Conservation (phyloP, 2,113 vertebrate species). For the Butorides virescens region DNA sequence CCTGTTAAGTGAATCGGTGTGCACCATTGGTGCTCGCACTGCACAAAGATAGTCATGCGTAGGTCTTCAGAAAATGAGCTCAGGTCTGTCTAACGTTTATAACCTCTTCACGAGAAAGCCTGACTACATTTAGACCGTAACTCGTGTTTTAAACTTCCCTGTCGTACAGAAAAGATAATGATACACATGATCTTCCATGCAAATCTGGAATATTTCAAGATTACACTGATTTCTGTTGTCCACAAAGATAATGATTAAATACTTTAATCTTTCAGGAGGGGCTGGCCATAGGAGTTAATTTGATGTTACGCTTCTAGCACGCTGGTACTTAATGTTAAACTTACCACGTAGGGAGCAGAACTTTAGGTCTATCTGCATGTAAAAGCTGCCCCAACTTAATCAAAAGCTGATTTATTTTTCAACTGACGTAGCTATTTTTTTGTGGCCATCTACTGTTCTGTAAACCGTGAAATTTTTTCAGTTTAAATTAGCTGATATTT, state of each 20-base stretch:
- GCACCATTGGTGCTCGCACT: neutral
- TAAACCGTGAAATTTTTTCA: neutral
- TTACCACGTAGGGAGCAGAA: neutral
- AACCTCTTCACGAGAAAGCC: neutral
- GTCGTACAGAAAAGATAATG: neutral
- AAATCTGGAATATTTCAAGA: neutral
- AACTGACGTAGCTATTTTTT: neutral
- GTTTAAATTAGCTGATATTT: neutral
- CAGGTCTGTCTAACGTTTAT: neutral
- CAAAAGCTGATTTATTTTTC: neutral
- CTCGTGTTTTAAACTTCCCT: neutral
- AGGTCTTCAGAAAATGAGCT: neutral
- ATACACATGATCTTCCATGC: neutral
- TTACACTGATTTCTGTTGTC: neutral
- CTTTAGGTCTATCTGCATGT: neutral
- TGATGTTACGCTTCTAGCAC: neutral
- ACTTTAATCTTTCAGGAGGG: neutral
- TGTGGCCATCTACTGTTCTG: neutral
- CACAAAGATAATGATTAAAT: neutral
- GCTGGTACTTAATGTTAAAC: neutral
- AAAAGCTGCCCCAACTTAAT: neutral
- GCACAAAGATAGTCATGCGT: neutral
- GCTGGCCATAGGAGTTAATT: neutral
- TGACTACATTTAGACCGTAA: neutral
- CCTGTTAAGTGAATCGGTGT: neutral